Evolutionary conservation across 2,888 invertebrate genomes (phyloP), one percentile per base, ranked within the genome.

Genomic region (Drosophila crucigera): DNA sequence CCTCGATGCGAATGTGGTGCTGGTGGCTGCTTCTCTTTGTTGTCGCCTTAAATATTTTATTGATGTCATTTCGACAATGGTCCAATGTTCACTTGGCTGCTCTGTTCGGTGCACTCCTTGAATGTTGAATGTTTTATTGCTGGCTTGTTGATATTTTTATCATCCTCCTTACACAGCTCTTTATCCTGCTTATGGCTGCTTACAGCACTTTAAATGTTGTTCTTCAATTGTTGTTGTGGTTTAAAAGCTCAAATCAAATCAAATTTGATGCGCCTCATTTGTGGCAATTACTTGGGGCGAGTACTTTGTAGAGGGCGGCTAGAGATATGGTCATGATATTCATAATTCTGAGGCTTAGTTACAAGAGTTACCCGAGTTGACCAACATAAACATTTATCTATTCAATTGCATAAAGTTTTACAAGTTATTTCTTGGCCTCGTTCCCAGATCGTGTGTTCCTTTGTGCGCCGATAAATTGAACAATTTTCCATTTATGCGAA

Each of bases 51-150:
- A 86, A 83, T 84, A 81, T 90, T 86, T 89, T 86, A 89, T 89
- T 87, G 81, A 89, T 86, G 90, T 84, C 84, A 79, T 88, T 88
- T 80, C 72, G 79, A 89, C 87, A 90, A 89, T 83, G 64, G 73
- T 82, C 66, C 73, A 78, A 71, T 81, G 80, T 69, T 82, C 80
- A 87, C 84, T 86, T 84, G 76, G 68, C 63, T 77, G 84, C 82
- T 70, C 65, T 19, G 55, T 33, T 58, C 61, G 10, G 22, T 58
- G 41, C 66, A 56, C 59, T 82, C 16, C 68, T 68, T 62, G 50
- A 67, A 67, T 60, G 66, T 47, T 81, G 69, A 79, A 83, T 86
- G 69, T 78, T 86, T 76, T 78, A 86, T 84, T 84, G 76, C 74
- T 80, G 76, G 66, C 70, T 80, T 80, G 76, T 77, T 87, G 83